Percentiles rank a stretch among this genome's conserved stretches.
Evolutionary conservation across 2,888 invertebrate species (phyloP).

Genomic region (Sericinus montela): DNA sequence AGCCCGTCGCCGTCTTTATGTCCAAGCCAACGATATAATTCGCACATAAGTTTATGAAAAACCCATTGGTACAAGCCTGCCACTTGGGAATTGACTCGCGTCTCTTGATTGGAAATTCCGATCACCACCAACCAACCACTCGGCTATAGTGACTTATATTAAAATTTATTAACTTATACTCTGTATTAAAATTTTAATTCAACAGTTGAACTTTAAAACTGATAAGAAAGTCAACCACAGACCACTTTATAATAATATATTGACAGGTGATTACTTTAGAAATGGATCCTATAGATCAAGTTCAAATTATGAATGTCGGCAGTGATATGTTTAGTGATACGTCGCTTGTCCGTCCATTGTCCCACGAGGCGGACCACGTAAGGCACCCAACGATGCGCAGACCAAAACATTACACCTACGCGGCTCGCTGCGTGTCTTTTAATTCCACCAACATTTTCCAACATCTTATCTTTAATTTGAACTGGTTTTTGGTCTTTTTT

Average conservation of each 20-base stretch:
- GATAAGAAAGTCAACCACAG: constrained; percentile 5
- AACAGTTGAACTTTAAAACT: constrained; percentile 9
- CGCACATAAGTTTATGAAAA: too few species aligned
- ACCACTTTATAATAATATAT: constrained; percentile 18
- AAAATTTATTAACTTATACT: too few species aligned
- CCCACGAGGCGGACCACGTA: constrained; percentile 4
- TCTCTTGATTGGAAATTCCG: too few species aligned
- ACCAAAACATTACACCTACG: constrained; percentile 16
- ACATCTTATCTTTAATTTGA: constrained; percentile 56
- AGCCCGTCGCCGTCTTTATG: too few species aligned
- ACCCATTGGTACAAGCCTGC: too few species aligned
- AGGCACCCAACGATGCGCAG: constrained; percentile 13
- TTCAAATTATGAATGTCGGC: constrained; percentile 21
- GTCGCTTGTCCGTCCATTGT: constrained; percentile 2
- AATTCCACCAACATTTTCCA: constrained; percentile 47
- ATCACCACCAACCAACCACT: too few species aligned
- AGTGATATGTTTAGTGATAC: constrained; percentile 15
- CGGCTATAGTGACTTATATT: too few species aligned
- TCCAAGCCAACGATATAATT: too few species aligned
- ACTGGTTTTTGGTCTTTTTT: constrained; percentile 63
- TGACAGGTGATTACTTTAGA: constrained; percentile 22
- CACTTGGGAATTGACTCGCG: too few species aligned
- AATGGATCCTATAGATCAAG: constrained; percentile 28
- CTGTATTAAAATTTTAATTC: not conserved
- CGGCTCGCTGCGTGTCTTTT: constrained; percentile 31